phyloP scores from a whole-genome alignment of 2,797 vertebrate species.

The Amblyopsis hoosieri region DNA sequence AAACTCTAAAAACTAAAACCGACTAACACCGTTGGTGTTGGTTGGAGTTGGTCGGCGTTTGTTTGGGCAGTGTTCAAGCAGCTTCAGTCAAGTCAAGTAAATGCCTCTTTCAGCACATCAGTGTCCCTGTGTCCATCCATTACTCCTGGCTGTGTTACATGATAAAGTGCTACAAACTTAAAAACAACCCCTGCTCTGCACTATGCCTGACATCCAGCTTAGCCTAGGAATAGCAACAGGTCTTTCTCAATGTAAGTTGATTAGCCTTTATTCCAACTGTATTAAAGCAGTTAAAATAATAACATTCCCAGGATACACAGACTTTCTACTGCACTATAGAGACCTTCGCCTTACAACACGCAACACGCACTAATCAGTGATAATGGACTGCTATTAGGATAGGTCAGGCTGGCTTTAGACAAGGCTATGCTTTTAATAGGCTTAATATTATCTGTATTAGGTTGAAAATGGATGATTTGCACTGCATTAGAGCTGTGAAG shows the following conservation, averaged over 20 bases:
- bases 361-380: conserved; percentile 36
- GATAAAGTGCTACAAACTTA: conserved; percentile 21
- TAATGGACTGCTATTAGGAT: conserved; percentile 51
- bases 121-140: conserved; percentile 4
- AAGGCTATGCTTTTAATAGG: conserved; percentile 47
- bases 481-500: conserved; percentile 37
- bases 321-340: conserved; percentile 8
- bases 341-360: conserved; percentile 51
- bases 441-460: conserved; percentile 53
- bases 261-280: conserved; percentile 32
- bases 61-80: too few species aligned
- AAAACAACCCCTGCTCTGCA: conserved; percentile 48
- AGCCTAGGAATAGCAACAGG: conserved; percentile 35
- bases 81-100: neutral
- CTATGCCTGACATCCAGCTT: conserved; percentile 50
- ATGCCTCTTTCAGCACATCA: neutral
- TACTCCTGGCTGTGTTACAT: conserved; percentile 15
- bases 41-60: too few species aligned
- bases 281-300: conserved; percentile 40
- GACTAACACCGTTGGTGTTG: too few species aligned
- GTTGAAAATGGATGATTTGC: conserved; percentile 40
- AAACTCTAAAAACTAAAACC: too few species aligned
- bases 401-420: conserved; percentile 46
- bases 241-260: conserved; percentile 40
- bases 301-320: neutral